Conservation (phyloP, 2,797 vertebrate species). For the Galagoides demidoff region DNA sequence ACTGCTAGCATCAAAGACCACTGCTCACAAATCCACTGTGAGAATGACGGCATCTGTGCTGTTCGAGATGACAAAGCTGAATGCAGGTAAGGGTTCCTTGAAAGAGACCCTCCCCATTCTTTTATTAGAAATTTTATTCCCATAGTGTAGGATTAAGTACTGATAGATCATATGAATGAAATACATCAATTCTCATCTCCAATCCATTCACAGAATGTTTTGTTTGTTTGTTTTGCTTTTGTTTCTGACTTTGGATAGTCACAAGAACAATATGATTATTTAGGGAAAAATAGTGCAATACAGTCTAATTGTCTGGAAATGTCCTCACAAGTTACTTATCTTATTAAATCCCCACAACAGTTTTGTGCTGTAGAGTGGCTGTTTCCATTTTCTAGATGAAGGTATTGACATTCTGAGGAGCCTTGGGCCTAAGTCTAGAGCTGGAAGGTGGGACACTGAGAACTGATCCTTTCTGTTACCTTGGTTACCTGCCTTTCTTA, state of each 20-base stretch:
- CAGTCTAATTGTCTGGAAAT: constrained; percentile 18
- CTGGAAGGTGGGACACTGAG: neutral
- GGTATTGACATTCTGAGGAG: neutral
- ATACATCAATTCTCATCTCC: neutral
- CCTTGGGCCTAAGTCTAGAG: neutral
- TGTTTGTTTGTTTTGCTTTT: neutral
- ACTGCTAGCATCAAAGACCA: accelerated
- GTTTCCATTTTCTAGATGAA: neutral
- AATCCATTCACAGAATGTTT: neutral
- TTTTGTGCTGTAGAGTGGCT: neutral
- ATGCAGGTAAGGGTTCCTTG: constrained; percentile 89
- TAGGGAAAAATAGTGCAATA: neutral
- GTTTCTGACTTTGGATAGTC: neutral
- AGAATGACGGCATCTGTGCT: constrained; percentile 90
- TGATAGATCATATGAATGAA: neutral
- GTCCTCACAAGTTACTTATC: neutral
- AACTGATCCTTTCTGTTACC: neutral
- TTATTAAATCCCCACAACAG: neutral
- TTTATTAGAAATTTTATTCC: neutral
- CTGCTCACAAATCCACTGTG: constrained; percentile 86
- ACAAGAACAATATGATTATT: neutral
- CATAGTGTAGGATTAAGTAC: neutral
- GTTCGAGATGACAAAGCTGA: constrained; percentile 40
- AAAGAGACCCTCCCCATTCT: neutral
- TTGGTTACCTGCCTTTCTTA: neutral